phyloP scores from a whole-genome alignment of 2,888 invertebrate species.

The Sialis lutaria region DNA sequence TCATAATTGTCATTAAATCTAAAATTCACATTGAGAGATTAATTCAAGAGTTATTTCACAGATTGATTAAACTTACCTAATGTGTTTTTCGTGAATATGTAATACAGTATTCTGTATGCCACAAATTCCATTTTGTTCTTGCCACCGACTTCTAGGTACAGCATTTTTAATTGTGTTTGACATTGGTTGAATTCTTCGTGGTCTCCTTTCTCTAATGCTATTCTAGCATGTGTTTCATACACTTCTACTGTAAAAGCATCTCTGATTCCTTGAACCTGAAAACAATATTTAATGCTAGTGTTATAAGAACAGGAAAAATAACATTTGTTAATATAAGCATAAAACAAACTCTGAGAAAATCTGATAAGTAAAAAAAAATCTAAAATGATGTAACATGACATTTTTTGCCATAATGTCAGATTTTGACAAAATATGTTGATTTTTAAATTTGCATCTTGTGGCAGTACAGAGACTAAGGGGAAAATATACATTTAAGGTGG shows the following conservation, averaged over 20 bases:
- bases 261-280: conserved; percentile 85
- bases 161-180: conserved; percentile 91
- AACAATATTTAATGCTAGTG: conserved; percentile 10
- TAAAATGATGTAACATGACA: too few relatives aligned
- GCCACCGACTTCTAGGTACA: conserved; percentile 68
- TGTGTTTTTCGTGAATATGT: conserved; percentile 94
- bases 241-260: conserved; percentile 93
- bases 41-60: conserved; percentile 1
- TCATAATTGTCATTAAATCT: conserved; percentile 88
- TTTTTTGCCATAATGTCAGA: too few relatives aligned
- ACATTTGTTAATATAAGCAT: too few relatives aligned
- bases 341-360: too few relatives aligned
- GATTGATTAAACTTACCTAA: conserved; percentile 45
- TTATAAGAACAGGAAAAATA: background rate
- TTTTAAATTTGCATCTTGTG: background rate
- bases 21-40: conserved; percentile 22
- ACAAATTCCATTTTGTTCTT: conserved; percentile 80
- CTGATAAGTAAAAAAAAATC: too few relatives aligned
- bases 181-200: conserved; percentile 99
- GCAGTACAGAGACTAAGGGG: background rate
- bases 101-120: conserved; percentile 92
- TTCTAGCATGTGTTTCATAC: conserved; percentile 96
- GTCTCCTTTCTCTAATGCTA: conserved; percentile 94
- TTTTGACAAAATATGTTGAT: too few relatives aligned
- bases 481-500: too few relatives aligned